Evolutionary conservation across 2,113 vertebrate genomes (phyloP), one percentile per base, ranked within the genome.

Genomic region (Fregata magnificens): DNA sequence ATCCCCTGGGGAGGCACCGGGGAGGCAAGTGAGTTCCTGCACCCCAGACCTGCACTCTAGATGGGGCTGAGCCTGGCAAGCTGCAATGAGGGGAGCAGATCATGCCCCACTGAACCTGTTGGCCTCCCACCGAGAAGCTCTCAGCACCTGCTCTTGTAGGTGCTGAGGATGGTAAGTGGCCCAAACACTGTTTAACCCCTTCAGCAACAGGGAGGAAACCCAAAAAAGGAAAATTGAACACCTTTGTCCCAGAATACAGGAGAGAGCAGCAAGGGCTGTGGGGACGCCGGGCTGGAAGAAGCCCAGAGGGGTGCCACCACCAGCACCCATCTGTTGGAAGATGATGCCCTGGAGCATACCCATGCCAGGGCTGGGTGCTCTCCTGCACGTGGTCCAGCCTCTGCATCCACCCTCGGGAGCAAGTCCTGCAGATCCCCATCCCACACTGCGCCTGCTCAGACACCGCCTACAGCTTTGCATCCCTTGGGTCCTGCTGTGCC

Each of bases 361-460:
- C 16, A 6, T 0, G 1, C 4, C 22, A 17, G 38, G 47, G 38
- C 36, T 2, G 3, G 42, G n/a, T 24, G 71, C 56, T 56, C 49
- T 61, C 34, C 63, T 45, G 44, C 24, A 12, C 4, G 0, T 0
- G 1, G 26, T 17, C 45, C 72, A 70, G 87, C 49, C 76, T 89
- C 34, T 5, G 2, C 11, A 55, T 3, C 50, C 8, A 59, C 56
- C 45, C 56, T 8, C 15, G 58, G 38, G 52, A 84, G 29, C 29
- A 49, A 50, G 32, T 13, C 49, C 71, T 36, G 62, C 71, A 92
- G 79, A 56, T 36, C 26, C 53, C 50, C 62, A 58, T 36, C 28
- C 45, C 65, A n/a, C 61, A 11, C 34, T 3, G 24, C 0, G 2
- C 31, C 32, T 72, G 85, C 18, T 86, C 65, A 53, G 26, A 32